Evolutionary conservation across 1,140 invertebrate species (phyloP).

Genomic region (Drosophila arawakana): DNA sequence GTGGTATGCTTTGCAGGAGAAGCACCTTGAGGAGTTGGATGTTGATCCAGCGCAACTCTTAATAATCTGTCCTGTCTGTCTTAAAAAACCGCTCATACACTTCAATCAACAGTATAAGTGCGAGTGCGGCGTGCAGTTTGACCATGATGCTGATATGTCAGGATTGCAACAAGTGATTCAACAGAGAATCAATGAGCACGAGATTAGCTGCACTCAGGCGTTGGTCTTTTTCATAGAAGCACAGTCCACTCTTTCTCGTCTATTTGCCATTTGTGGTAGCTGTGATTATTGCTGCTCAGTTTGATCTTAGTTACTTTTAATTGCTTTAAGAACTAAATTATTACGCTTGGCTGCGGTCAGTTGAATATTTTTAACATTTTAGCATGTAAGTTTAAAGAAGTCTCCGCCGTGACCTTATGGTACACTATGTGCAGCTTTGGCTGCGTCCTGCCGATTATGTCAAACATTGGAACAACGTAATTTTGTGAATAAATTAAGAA

Average conservation of each 20-base stretch:
- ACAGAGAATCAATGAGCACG: constrained; percentile 55
- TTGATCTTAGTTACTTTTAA: constrained; percentile 9
- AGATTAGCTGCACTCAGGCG: constrained; percentile 57
- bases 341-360: constrained; percentile 41
- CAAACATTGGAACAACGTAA: no score
- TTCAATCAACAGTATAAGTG: constrained; percentile 36
- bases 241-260: constrained; percentile 27
- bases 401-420: no score
- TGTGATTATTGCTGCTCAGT: constrained; percentile 76
- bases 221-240: constrained; percentile 70
- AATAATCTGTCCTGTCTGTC: constrained; percentile 71
- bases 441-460: no score
- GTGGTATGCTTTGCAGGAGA: constrained; percentile 73
- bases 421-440: no score
- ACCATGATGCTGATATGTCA: constrained; percentile 43
- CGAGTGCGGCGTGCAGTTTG: constrained; percentile 59
- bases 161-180: constrained; percentile 41
- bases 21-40: constrained; percentile 59
- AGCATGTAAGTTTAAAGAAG: not conserved
- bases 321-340: not conserved
- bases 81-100: constrained; percentile 39
- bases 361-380: not conserved
- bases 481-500: no score
- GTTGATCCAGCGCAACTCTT: constrained; percentile 1
- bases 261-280: constrained; percentile 73